phyloP scores from a whole-genome alignment of 2,113 vertebrate genomes.

The Oncorhynchus nerka region DNA sequence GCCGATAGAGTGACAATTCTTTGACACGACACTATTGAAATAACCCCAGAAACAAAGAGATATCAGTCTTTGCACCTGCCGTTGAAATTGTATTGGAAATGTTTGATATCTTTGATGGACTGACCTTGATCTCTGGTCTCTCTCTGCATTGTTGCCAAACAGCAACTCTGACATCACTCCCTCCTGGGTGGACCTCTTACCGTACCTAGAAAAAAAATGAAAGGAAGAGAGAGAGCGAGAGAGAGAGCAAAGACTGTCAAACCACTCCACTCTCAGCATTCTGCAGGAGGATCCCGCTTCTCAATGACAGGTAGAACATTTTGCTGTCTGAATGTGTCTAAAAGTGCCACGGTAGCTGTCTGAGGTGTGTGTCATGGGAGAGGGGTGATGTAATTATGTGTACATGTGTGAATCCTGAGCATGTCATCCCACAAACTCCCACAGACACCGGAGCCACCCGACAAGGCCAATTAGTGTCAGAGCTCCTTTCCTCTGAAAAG shows the following conservation, averaged over 20 bases:
- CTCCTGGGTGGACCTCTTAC: constrained; percentile 82
- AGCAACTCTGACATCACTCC: constrained; percentile 70
- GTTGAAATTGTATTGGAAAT: too few relatives aligned
- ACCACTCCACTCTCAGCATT: too few relatives aligned
- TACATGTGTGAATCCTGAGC: not conserved
- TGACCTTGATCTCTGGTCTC: constrained; percentile 77
- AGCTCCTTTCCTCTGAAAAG: not conserved
- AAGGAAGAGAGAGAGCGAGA: not conserved
- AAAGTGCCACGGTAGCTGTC: too few relatives aligned
- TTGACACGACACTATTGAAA: too few relatives aligned
- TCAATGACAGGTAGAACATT: too few relatives aligned
- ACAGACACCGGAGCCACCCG: not conserved
- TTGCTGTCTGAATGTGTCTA: too few relatives aligned
- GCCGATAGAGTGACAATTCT: too few relatives aligned
- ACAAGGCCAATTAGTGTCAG: not conserved
- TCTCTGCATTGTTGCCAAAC: constrained; percentile 67
- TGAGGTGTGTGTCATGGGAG: too few relatives aligned
- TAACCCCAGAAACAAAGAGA: too few relatives aligned
- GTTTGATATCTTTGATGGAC: constrained; percentile 3
- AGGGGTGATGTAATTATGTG: not conserved
- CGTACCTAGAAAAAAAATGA: constrained; percentile 75
- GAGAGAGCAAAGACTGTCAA: not conserved
- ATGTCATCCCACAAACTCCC: not conserved
- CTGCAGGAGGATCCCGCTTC: too few relatives aligned
- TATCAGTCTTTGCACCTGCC: too few relatives aligned